Evolutionary conservation across 1,140 invertebrate species (phyloP).

Genomic region (Gyrodactylus salaris): DNA sequence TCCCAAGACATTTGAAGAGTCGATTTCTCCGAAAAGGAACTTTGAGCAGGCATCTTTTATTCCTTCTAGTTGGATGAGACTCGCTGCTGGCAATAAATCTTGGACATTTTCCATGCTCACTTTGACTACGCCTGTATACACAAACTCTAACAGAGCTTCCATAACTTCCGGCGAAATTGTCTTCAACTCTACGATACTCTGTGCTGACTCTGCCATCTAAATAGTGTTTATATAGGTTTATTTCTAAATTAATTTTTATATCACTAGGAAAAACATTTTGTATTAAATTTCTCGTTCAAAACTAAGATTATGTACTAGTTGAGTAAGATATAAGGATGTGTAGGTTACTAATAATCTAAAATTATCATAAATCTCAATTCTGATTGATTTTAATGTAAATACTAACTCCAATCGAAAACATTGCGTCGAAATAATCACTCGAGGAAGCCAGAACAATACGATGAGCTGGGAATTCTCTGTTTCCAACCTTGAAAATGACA

Average conservation of each 20-base stretch:
- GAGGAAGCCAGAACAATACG: constrained; percentile 11
- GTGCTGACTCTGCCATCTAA: constrained; percentile 24
- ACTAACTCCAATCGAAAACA: constrained; percentile 11
- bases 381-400: no score
- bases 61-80: constrained; percentile 16
- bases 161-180: constrained; percentile 39
- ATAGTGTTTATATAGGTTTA: neutral
- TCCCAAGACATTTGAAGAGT: constrained; percentile 15
- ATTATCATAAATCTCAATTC: no score
- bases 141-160: constrained; percentile 45
- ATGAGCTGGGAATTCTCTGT: constrained; percentile 10
- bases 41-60: constrained; percentile 16
- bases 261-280: no score
- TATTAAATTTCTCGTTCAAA: neutral
- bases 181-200: constrained; percentile 35
- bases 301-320: no score
- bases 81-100: constrained; percentile 33
- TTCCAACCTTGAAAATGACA: constrained; percentile 9
- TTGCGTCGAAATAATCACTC: constrained; percentile 11
- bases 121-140: constrained; percentile 41
- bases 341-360: no score
- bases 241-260: neutral
- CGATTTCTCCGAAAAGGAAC: constrained; percentile 16
- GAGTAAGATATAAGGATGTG: no score
- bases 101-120: constrained; percentile 47